phyloP scores from a whole-genome alignment of 1,140 invertebrate genomes.

The Drosophila mauritiana region DNA sequence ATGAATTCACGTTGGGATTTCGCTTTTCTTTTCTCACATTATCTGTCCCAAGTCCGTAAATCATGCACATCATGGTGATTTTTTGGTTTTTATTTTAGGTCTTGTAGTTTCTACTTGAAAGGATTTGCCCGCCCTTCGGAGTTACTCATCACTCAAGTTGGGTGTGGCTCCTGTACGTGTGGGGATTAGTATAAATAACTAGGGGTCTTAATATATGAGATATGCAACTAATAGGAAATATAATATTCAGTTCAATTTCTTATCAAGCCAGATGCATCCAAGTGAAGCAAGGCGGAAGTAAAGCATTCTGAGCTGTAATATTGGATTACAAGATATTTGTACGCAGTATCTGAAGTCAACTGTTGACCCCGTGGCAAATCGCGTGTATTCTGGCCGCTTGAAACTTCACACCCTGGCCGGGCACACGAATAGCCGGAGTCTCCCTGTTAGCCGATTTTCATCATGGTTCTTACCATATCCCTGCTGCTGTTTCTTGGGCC shows the following conservation, averaged over 20 bases:
- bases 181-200: not conserved
- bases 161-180: not conserved
- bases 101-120: not conserved
- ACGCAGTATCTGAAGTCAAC: constrained; percentile 41
- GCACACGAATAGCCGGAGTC: constrained; percentile 10
- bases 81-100: not conserved
- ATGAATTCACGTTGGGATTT: constrained; percentile 60
- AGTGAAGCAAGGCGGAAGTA: too few relatives aligned
- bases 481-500: constrained; percentile 6
- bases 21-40: constrained; percentile 7
- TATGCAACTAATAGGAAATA: not conserved
- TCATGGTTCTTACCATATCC: not conserved
- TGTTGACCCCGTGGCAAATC: constrained; percentile 40
- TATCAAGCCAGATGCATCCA: too few relatives aligned
- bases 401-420: constrained; percentile 63
- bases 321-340: constrained; percentile 66
- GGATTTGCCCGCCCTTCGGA: not conserved
- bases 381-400: constrained; percentile 57
- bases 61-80: constrained; percentile 47
- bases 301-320: constrained; percentile 13
- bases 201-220: not conserved
- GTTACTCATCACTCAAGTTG: not conserved
- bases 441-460: not conserved
- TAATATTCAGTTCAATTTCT: not conserved
- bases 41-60: constrained; percentile 13